These are phyloP conservation scores for Onychomys leucogaster DNA, from an alignment of 2,797 vertebrate genomes.

Conservation along the genomic window DNA sequence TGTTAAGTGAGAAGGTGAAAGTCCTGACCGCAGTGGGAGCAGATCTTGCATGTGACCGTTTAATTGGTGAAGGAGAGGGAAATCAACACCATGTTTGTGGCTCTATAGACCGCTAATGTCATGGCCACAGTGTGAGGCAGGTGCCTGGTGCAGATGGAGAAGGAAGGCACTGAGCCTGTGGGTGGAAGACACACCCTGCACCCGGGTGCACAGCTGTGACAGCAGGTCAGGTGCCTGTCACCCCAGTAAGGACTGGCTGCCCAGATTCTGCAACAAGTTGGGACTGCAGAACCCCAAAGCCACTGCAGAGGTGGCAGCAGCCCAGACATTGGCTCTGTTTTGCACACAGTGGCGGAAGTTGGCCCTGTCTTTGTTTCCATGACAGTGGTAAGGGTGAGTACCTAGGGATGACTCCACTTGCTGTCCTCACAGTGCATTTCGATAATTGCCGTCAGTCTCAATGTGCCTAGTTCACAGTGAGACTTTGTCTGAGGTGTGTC, in stretches of 20 bases:
- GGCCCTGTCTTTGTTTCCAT: background rate
- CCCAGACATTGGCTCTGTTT: background rate
- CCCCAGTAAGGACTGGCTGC: background rate
- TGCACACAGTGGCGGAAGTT: background rate
- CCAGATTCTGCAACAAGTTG: background rate
- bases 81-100: background rate
- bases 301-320: background rate
- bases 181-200: background rate
- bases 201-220: background rate
- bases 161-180: background rate
- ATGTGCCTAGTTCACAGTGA: background rate
- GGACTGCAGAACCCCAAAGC: background rate
- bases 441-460: background rate
- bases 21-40: background rate
- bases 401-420: background rate
- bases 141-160: conserved; percentile 3
- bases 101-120: background rate
- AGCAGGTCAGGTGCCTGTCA: background rate
- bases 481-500: background rate
- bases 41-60: background rate
- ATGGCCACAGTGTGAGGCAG: background rate
- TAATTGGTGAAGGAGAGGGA: background rate
- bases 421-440: background rate
- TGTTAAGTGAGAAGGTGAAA: background rate
- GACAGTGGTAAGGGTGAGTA: background rate